Evolutionary conservation across 2,888 invertebrate genomes (phyloP).

Genomic region (Pedicia rivosa): DNA sequence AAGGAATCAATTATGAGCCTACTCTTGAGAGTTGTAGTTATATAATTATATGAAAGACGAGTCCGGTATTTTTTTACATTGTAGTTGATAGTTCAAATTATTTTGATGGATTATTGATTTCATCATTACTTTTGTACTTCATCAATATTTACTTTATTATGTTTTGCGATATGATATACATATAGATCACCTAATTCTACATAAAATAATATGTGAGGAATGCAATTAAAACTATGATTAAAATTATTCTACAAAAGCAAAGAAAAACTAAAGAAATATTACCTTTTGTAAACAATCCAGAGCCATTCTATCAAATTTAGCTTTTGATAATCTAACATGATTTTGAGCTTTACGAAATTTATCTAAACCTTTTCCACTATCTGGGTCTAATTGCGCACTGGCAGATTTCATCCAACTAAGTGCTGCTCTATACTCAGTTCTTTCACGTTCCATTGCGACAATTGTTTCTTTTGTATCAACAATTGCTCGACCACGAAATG

Average conservation of each 20-base stretch:
- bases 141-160: too few relatives aligned
- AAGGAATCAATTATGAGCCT: too few relatives aligned
- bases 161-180: too few relatives aligned
- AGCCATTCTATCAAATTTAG: slow-evolving; percentile 81
- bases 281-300: slow-evolving; percentile 91
- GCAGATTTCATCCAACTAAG: slow-evolving; percentile 99
- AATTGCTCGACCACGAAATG: slow-evolving; percentile 87
- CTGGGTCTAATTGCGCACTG: slow-evolving; percentile 90
- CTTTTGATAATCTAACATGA: slow-evolving; percentile 65
- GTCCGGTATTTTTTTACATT: too few relatives aligned
- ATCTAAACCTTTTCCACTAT: slow-evolving; percentile 87
- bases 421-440: slow-evolving; percentile 90
- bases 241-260: slow-evolving; percentile 3
- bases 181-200: too few relatives aligned
- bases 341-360: slow-evolving; percentile 85
- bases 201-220: slow-evolving; percentile 2
- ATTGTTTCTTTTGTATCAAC: slow-evolving; percentile 85
- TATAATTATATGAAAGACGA: too few relatives aligned
- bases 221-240: neutral
- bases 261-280: too few relatives aligned
- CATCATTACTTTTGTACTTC: too few relatives aligned
- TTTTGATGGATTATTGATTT: too few relatives aligned
- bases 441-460: slow-evolving; percentile 82
- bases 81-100: too few relatives aligned
- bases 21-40: too few relatives aligned